phyloP scores from a whole-genome alignment of 1,140 invertebrate species.

The Myzus persicae region DNA sequence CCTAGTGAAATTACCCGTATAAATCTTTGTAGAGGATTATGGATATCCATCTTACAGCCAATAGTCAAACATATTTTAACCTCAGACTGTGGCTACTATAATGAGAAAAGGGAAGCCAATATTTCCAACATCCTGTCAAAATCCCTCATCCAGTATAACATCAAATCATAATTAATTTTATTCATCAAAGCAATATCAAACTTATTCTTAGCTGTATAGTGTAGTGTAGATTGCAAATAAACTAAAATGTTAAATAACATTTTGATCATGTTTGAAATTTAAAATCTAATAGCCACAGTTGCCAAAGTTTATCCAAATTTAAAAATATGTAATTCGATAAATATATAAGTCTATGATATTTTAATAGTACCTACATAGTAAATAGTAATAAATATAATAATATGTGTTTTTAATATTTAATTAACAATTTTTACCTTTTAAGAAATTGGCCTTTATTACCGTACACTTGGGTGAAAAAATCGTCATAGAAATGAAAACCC shows the following conservation, averaged over 20 bases:
- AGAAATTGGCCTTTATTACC: conserved; percentile 16
- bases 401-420: background rate
- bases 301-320: background rate
- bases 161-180: too few species aligned
- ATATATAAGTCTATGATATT: background rate
- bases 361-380: background rate
- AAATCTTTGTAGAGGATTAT: too few species aligned
- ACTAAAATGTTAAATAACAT: background rate
- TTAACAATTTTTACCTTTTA: conserved; percentile 22
- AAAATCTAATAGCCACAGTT: background rate
- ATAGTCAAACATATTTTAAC: background rate
- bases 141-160: too few species aligned
- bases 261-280: background rate
- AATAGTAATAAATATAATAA: background rate
- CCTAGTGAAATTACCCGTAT: too few species aligned
- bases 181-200: too few species aligned
- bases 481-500: conserved; percentile 45
- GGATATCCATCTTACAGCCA: background rate
- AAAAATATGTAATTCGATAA: background rate
- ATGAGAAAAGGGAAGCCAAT: too few species aligned
- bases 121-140: too few species aligned
- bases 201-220: too few species aligned
- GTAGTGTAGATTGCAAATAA: too few species aligned
- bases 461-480: conserved; percentile 50
- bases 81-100: too few species aligned